Evolutionary conservation across 1,140 invertebrate species (phyloP).

Genomic region (Bombus sibiricus): DNA sequence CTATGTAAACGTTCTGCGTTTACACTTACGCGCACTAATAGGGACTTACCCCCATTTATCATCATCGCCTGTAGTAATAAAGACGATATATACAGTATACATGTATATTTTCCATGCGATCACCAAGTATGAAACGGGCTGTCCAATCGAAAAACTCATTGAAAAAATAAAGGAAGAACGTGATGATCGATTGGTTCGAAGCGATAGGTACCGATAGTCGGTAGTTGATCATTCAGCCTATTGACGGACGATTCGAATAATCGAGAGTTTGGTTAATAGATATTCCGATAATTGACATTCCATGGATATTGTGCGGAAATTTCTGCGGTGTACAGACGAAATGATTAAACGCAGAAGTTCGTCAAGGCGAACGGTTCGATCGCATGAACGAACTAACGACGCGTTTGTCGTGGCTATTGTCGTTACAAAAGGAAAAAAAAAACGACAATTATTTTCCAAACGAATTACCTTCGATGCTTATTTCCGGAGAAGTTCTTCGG

Average conservation of each 20-base stretch:
- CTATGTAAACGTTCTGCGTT: no score
- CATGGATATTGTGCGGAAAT: neutral
- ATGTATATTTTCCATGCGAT: neutral
- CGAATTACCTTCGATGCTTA: neutral
- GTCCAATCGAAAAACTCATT: neutral
- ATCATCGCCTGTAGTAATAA: no score
- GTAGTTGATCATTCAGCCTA: neutral
- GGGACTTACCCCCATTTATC: no score
- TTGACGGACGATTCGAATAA: slow-evolving; percentile 6
- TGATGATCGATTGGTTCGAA: neutral
- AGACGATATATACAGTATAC: no score
- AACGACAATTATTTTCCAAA: neutral
- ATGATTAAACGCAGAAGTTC: neutral
- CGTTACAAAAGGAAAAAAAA: neutral
- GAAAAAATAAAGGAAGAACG: neutral
- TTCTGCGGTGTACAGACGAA: neutral
- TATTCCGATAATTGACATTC: slow-evolving; percentile 26
- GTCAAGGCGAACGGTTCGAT: neutral
- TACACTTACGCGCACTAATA: no score
- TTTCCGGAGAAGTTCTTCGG: neutral
- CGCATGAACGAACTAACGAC: neutral
- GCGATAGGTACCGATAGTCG: neutral
- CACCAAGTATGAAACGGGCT: neutral
- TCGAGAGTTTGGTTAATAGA: slow-evolving; percentile 14
- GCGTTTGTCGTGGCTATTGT: neutral